These are phyloP conservation scores for Paraplagusia blochii DNA, from an alignment of 2,113 vertebrate species.

Conservation along the genomic window DNA sequence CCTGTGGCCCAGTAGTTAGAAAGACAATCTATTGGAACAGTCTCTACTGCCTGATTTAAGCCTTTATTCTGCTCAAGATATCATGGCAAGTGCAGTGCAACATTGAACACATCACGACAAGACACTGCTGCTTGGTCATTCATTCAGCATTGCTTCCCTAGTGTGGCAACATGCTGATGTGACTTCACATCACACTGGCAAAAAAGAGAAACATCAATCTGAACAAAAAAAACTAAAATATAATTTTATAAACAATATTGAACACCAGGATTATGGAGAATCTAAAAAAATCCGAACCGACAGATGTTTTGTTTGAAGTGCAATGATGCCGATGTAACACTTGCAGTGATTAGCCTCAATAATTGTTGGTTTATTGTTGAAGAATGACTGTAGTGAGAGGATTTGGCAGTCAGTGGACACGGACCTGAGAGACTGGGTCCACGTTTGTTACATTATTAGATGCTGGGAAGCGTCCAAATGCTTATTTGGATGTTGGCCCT, in stretches of 20 bases:
- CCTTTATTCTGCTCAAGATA: too few relatives aligned
- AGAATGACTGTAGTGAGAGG: constrained; percentile 22
- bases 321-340: constrained; percentile 33
- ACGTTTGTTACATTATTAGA: constrained; percentile 33
- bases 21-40: too few relatives aligned
- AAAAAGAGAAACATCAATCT: not conserved
- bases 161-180: too few relatives aligned
- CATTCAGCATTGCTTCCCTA: too few relatives aligned
- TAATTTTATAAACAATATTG: too few relatives aligned
- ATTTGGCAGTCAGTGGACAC: constrained; percentile 29
- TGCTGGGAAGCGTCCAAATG: constrained; percentile 28
- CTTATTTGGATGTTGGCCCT: constrained; percentile 29
- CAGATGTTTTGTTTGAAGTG: constrained; percentile 5
- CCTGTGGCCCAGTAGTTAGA: too few relatives aligned
- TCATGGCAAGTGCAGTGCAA: too few relatives aligned
- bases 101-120: too few relatives aligned
- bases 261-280: too few relatives aligned
- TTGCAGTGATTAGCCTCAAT: constrained; percentile 19
- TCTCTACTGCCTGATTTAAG: too few relatives aligned
- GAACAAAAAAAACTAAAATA: too few relatives aligned
- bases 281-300: constrained; percentile 14
- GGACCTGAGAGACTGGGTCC: not conserved
- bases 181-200: not conserved
- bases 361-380: constrained; percentile 53
- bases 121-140: too few relatives aligned